Base-by-base conservation (phyloP, 2,113 vertebrate species). In the Pterocles gutturalis region DNA sequence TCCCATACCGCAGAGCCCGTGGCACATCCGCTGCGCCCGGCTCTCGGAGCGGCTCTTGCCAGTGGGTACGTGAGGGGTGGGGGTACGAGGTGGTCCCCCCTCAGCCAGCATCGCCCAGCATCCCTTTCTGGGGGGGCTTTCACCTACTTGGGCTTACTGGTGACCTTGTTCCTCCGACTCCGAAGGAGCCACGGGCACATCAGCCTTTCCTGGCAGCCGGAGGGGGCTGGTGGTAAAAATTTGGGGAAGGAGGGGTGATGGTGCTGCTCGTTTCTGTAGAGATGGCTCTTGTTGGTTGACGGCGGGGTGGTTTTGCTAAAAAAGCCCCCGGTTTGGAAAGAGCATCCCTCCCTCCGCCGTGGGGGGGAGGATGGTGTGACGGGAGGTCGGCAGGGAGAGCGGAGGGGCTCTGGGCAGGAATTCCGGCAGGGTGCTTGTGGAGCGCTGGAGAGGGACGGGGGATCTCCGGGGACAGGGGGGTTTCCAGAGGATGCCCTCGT, bases 191-290 rank as follows among this genome's bases (percentile, higher is more conserved):
- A 0, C 0, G 4, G 81, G 51, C 31, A 19, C 15, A 5, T 49
- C 79, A 3, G 60, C 80, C 61, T 57, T 51, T 73, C 55, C 87
- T 7, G 0, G 77, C 31, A 6, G 43, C 53, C 1, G n/a, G 57
- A 28, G 3, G 17, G 21, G 34, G n/a, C n/a, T 80, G 14, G 31
- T 5, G 33, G 0, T 15, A 0, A 2, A 3, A 51, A 1, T 22
- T 18, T n/a, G 16, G 86, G 75, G 73, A 33, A 1, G 11, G 76
- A 2, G 2, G 36, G 5, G 29, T 2, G 78, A 10, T 2, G 10
- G n/a, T 10, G 4, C 58, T 19, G 81, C 90, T 34, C 1, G 3
- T 29, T 22, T 14, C 8, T 4, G 38, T 31, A n/a, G 64, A 24
- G 36, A 26, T 20, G 76, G 0, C 76, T 13, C 22, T 45, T 5